phyloP scores from a whole-genome alignment of 2,113 vertebrate genomes.

The Mirounga angustirostris region DNA sequence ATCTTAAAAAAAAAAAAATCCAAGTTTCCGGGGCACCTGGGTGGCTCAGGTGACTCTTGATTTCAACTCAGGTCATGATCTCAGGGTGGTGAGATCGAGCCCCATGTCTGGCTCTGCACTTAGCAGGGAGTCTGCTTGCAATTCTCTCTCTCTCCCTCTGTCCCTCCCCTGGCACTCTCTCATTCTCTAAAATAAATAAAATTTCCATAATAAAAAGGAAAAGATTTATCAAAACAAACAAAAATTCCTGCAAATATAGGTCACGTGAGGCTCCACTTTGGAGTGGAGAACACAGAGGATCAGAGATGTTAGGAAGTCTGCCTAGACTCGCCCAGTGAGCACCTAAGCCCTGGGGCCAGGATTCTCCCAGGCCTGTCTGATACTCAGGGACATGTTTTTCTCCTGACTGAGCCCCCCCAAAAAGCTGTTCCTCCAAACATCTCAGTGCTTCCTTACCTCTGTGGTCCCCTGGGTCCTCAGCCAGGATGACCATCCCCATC shows the following conservation, averaged over 20 bases:
- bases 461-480: not conserved
- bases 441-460: not conserved
- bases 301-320: not conserved
- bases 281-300: not conserved
- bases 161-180: not conserved
- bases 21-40: not conserved
- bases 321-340: not conserved
- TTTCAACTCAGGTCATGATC: not conserved
- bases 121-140: not conserved
- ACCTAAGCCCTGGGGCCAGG: not conserved
- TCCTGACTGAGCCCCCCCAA: not conserved
- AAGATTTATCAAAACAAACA: not conserved
- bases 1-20: not conserved
- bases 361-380: not conserved
- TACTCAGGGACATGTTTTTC: not conserved
- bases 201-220: not conserved
- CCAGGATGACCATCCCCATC: fast-evolving
- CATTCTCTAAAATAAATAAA: not conserved
- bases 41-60: not conserved
- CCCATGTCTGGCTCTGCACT: not conserved
- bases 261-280: not conserved
- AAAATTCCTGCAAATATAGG: not conserved
- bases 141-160: not conserved
- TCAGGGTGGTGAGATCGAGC: not conserved
- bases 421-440: not conserved